phyloP scores from a whole-genome alignment of 2,888 invertebrate species.

The Microctonus hyperodae region DNA sequence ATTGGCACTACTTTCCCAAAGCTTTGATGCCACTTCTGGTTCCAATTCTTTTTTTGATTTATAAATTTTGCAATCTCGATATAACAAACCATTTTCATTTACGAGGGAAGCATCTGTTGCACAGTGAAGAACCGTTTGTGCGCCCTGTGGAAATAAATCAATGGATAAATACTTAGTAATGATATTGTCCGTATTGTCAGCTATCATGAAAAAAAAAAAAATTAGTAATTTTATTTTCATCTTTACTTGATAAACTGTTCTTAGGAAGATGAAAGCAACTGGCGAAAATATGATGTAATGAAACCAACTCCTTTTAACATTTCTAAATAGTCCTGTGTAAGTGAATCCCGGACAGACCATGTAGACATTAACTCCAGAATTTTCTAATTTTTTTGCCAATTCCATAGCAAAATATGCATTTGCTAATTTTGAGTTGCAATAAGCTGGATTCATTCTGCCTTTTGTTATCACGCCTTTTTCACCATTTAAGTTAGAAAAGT shows the following conservation, averaged over 20 bases:
- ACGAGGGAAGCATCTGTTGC: conserved; percentile 70
- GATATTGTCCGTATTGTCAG: not conserved
- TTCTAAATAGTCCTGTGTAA: conserved; percentile 78
- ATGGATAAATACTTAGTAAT: not conserved
- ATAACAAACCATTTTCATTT: conserved; percentile 76
- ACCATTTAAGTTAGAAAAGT: conserved; percentile 73
- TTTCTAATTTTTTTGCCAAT: conserved; percentile 68
- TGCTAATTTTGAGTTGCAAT: conserved; percentile 80
- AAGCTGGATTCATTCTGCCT: conserved; percentile 68
- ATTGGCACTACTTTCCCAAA: conserved; percentile 76
- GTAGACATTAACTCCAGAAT: conserved; percentile 71
- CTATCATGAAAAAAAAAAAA: not conserved
- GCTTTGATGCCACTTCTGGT: conserved; percentile 68
- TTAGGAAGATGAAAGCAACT: conserved; percentile 74
- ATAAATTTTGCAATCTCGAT: conserved; percentile 76
- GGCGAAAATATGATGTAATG: conserved; percentile 77
- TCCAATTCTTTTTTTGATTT: conserved; percentile 70
- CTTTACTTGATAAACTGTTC: conserved; percentile 74
- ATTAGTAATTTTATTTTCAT: conserved; percentile 7
- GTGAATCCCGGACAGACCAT: conserved; percentile 83
- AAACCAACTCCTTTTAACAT: conserved; percentile 71
- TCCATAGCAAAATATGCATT: conserved; percentile 76
- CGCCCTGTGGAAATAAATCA: conserved; percentile 68
- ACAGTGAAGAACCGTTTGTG: conserved; percentile 80
- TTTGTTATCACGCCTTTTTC: conserved; percentile 64